phyloP scores from a whole-genome alignment of 2,888 invertebrate genomes.

The Eretmocerus hayati region DNA sequence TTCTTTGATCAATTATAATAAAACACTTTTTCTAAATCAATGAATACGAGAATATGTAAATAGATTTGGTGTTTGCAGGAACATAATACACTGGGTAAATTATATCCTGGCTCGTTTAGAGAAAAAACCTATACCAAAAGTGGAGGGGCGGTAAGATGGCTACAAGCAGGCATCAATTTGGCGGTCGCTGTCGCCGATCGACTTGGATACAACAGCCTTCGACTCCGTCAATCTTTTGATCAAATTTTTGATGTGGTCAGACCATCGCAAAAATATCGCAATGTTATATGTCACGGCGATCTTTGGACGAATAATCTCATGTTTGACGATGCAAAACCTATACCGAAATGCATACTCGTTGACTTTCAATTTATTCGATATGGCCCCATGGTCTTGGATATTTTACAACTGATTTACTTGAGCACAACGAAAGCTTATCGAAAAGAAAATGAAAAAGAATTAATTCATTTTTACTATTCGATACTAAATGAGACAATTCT shows the following conservation, averaged over 20 bases:
- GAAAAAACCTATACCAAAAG: background rate
- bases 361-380: conserved; percentile 10
- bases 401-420: background rate
- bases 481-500: conserved; percentile 14
- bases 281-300: conserved; percentile 46
- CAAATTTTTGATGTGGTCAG: conserved; percentile 11
- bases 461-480: conserved; percentile 8
- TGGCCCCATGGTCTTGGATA: conserved; percentile 3
- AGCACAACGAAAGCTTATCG: background rate
- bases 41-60: background rate
- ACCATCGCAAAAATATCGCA: conserved; percentile 24
- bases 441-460: background rate
- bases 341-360: conserved; percentile 4
- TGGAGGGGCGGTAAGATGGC: background rate
- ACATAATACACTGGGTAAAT: conserved; percentile 9
- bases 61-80: background rate
- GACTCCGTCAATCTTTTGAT: conserved; percentile 12
- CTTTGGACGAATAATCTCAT: conserved; percentile 4
- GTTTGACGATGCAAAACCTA: conserved; percentile 5
- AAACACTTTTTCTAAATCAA: too few relatives aligned
- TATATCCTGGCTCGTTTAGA: conserved; percentile 27
- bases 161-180: conserved; percentile 21
- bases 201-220: conserved; percentile 12
- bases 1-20: background rate
- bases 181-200: conserved; percentile 29